Percentiles rank a stretch among this genome's conserved stretches.
These are phyloP conservation scores for Gymnarchus niloticus DNA, from an alignment of 2,113 vertebrate genomes.

Conservation along the genomic window DNA sequence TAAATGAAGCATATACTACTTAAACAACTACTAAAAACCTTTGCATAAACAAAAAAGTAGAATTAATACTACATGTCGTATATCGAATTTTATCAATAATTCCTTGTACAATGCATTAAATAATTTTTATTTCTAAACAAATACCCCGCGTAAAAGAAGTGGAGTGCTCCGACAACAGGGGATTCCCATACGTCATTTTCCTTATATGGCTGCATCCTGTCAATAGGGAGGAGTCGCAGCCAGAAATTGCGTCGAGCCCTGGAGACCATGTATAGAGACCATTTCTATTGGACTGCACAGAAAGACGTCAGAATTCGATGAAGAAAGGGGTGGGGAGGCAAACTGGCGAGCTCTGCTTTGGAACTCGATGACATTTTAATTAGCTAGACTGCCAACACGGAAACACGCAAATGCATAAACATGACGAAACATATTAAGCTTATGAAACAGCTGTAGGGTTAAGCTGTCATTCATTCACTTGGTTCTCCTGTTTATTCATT, in stretches of 20 bases:
- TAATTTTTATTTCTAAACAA: neutral
- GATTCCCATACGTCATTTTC: conserved; percentile 19
- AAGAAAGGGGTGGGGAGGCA: conserved; percentile 3
- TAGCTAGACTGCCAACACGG: neutral
- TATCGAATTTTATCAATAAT: no score
- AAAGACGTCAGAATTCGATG: neutral
- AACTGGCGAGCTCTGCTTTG: neutral
- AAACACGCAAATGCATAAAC: conserved; percentile 2
- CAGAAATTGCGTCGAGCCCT: neutral
- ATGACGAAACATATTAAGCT: neutral
- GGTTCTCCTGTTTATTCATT: neutral
- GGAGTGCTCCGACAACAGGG: conserved; percentile 54
- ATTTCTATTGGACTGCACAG: neutral
- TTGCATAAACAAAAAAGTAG: neutral
- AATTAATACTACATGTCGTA: no score
- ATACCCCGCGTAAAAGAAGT: conserved; percentile 31
- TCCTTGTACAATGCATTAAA: no score
- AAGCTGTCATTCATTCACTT: neutral
- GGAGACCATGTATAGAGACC: neutral
- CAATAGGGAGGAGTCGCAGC: conserved; percentile 5
- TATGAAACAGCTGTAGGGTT: neutral
- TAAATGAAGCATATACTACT: neutral
- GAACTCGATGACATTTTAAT: neutral
- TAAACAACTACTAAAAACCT: neutral
- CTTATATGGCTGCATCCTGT: conserved; percentile 27